Percentiles rank a stretch among this genome's conserved stretches.
Evolutionary conservation across 2,888 invertebrate genomes (phyloP).

Genomic region (Aporophyla nigra): DNA sequence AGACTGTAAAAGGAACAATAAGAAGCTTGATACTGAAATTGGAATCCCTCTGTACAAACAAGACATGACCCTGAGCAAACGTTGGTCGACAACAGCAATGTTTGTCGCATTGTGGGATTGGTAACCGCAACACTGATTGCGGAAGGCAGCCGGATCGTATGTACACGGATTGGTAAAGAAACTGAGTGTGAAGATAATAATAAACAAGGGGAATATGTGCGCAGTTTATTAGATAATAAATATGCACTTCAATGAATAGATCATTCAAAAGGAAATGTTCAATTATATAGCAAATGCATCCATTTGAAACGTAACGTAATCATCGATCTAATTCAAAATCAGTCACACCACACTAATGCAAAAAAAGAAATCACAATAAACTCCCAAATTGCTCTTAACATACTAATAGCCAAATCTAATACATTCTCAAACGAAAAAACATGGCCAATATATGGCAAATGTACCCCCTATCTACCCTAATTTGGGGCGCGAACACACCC

Average conservation of each 20-base stretch:
- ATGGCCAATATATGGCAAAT: constrained; percentile 52
- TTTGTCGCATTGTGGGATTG: constrained; percentile 40
- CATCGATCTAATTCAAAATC: constrained; percentile 52
- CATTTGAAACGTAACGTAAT: constrained; percentile 20
- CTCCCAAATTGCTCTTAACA: constrained; percentile 52
- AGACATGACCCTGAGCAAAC: constrained; percentile 23
- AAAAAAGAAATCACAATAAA: constrained; percentile 43
- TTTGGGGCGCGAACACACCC: constrained; percentile 73
- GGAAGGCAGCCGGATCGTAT: not conserved
- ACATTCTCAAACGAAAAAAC: constrained; percentile 59
- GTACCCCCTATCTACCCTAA: constrained; percentile 61
- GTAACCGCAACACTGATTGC: constrained; percentile 48
- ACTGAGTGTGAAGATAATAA: not conserved
- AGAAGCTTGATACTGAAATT: constrained; percentile 13
- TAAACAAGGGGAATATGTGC: not conserved
- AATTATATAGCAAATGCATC: constrained; percentile 7
- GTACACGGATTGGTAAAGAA: not conserved
- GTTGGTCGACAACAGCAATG: constrained; percentile 28
- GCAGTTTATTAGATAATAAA: constrained; percentile 1
- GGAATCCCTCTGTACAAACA: constrained; percentile 20
- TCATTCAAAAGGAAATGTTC: not conserved
- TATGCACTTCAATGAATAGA: not conserved
- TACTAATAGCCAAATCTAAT: constrained; percentile 59
- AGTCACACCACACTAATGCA: constrained; percentile 41
- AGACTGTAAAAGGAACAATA: not conserved